Conservation (phyloP, 2,797 vertebrate species). For the Mormyrus hasselquistii region DNA sequence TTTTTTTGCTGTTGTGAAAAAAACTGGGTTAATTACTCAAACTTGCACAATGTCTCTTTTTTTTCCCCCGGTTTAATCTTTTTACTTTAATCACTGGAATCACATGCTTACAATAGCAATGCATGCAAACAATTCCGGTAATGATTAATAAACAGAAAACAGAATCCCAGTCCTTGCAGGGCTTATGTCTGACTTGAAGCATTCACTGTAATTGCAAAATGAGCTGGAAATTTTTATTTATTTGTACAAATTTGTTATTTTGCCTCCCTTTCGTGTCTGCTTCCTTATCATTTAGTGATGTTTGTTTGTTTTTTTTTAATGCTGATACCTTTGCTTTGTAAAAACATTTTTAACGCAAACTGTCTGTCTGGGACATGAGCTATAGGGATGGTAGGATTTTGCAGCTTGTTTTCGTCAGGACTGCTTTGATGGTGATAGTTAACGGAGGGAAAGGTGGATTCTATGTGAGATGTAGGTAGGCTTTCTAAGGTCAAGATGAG, state of each 20-base stretch:
- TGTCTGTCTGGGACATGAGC: not conserved
- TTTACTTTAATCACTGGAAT: constrained; percentile 2
- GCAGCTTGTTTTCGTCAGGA: not conserved
- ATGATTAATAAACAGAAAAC: not conserved
- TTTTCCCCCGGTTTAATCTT: not conserved
- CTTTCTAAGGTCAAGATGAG: not conserved
- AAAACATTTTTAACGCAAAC: not conserved
- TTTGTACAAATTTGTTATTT: not conserved
- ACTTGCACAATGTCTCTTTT: not conserved
- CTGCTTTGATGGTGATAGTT: not conserved
- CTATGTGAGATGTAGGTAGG: not conserved
- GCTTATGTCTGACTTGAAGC: not conserved
- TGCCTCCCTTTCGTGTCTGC: not conserved
- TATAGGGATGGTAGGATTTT: not conserved
- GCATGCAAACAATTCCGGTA: not conserved
- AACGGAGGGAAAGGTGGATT: not conserved
- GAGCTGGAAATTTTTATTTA: not conserved
- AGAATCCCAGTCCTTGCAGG: not conserved
- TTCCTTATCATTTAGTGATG: not conserved
- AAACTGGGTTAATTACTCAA: not conserved
- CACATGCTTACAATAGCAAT: not conserved
- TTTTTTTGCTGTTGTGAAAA: not conserved
- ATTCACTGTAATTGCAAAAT: not conserved
- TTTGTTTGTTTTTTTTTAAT: not conserved
- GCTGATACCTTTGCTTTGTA: not conserved